These are phyloP conservation scores for Mamestra configurata DNA, from an alignment of 1,140 invertebrate genomes.

Conservation along the genomic window DNA sequence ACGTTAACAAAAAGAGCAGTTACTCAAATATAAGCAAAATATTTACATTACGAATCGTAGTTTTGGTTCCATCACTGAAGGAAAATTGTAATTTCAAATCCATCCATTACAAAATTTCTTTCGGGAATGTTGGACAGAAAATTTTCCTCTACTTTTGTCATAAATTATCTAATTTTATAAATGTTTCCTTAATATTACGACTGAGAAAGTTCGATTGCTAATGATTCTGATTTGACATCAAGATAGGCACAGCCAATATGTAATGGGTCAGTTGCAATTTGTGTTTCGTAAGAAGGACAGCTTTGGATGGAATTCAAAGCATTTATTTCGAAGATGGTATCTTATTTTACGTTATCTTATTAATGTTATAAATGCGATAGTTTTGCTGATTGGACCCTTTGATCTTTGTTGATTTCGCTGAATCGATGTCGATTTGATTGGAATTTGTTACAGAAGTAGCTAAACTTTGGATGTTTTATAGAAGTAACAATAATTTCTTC, in stretches of 20 bases:
- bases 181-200: too few species aligned
- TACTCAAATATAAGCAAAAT: too few species aligned
- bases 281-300: conserved; percentile 12
- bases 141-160: background rate
- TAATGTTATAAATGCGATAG: conserved; percentile 10
- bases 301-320: background rate
- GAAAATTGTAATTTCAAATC: too few species aligned
- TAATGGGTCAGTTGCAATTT: conserved; percentile 24
- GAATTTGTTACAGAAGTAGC: background rate
- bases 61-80: too few species aligned
- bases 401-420: background rate
- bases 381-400: background rate
- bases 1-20: too few species aligned
- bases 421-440: background rate
- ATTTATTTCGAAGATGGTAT: background rate
- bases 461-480: background rate
- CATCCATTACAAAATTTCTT: too few species aligned
- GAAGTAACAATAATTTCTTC: too few species aligned
- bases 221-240: background rate
- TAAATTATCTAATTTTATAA: background rate
- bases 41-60: too few species aligned
- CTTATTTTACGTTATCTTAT: conserved; percentile 15
- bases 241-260: background rate
- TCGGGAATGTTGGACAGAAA: too few species aligned
- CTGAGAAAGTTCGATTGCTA: background rate